Percentiles rank a stretch among this genome's conserved stretches.
Evolutionary conservation across 37 sponge, comb jelly and placozoan species (phyloP).

Genomic region (Halichondria panicea): DNA sequence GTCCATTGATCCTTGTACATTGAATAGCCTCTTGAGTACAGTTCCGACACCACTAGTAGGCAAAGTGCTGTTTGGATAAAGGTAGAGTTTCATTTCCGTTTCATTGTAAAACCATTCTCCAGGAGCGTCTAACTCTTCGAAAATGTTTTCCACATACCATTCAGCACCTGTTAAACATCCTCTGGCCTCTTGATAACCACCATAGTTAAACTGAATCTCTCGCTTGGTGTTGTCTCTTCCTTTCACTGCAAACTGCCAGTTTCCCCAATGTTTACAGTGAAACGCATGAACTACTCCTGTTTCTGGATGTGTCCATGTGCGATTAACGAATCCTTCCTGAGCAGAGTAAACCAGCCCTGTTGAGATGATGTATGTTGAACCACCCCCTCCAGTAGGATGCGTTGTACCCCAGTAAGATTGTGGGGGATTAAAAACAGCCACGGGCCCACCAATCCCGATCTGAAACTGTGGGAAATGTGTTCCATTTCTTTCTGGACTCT

Average conservation of each 20-base stretch:
- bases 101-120: constrained; percentile 74
- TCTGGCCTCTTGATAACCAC: constrained; percentile 77
- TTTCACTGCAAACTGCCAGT: constrained; percentile 69
- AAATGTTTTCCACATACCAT: constrained; percentile 54
- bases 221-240: constrained; percentile 9
- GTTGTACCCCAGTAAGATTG: constrained; percentile 59
- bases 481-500: constrained; percentile 11
- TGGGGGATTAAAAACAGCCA: constrained; percentile 56
- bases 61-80: constrained; percentile 29
- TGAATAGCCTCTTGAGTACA: constrained; percentile 28
- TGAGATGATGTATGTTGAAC: constrained; percentile 25
- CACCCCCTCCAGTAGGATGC: constrained; percentile 42
- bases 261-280: constrained; percentile 63
- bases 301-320: constrained; percentile 45
- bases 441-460: constrained; percentile 60
- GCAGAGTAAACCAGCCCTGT: constrained; percentile 34
- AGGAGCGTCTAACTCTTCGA: constrained; percentile 67
- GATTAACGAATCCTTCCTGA: constrained; percentile 27
- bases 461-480: constrained; percentile 46
- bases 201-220: constrained; percentile 40
- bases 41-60: constrained; percentile 34
- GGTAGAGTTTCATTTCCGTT: constrained; percentile 33
- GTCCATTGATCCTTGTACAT: constrained; percentile 17
- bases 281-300: constrained; percentile 68
- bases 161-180: constrained; percentile 55